Percentiles rank a stretch among this genome's conserved stretches.
Evolutionary conservation across 2,888 invertebrate species (phyloP).

Genomic region (Hoplodrina blanda): DNA sequence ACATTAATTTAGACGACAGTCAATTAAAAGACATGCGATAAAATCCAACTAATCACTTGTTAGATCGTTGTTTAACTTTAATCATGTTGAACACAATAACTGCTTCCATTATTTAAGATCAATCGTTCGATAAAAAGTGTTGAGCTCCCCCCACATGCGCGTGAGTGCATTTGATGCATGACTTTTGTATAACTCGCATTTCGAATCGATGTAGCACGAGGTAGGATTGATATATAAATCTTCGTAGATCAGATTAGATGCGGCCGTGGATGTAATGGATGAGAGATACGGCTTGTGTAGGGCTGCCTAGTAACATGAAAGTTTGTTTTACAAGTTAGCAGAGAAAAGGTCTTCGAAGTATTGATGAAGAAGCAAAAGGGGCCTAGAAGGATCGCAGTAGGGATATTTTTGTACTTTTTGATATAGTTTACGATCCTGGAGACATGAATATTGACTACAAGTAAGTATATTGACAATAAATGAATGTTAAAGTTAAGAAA

Average conservation of each 20-base stretch:
- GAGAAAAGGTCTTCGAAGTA: slow-evolving; percentile 12
- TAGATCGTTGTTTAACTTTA: slow-evolving; percentile 27
- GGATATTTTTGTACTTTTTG: not conserved
- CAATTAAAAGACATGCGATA: slow-evolving; percentile 32
- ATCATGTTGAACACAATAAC: slow-evolving; percentile 15
- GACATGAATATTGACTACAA: not conserved
- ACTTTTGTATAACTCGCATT: slow-evolving; percentile 55
- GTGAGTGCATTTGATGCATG: slow-evolving; percentile 51
- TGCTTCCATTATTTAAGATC: slow-evolving; percentile 33
- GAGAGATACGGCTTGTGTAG: slow-evolving; percentile 40
- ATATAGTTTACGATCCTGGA: not conserved
- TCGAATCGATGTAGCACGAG: slow-evolving; percentile 62
- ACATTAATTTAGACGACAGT: slow-evolving; percentile 9
- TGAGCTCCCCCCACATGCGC: slow-evolving; percentile 29
- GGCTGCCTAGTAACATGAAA: slow-evolving; percentile 11
- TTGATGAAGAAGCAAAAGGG: not conserved
- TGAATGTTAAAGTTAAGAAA: slow-evolving; percentile 6
- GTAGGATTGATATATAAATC: slow-evolving; percentile 75
- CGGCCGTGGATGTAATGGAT: slow-evolving; percentile 54
- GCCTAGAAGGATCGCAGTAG: not conserved
- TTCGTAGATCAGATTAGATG: slow-evolving; percentile 72
- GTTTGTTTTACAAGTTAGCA: slow-evolving; percentile 6
- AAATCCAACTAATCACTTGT: slow-evolving; percentile 39
- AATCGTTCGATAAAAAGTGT: slow-evolving; percentile 46
- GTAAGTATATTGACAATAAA: not conserved